Evolutionary conservation across 1,140 invertebrate genomes (phyloP).

Genomic region (Tetragonula clypearis): DNA sequence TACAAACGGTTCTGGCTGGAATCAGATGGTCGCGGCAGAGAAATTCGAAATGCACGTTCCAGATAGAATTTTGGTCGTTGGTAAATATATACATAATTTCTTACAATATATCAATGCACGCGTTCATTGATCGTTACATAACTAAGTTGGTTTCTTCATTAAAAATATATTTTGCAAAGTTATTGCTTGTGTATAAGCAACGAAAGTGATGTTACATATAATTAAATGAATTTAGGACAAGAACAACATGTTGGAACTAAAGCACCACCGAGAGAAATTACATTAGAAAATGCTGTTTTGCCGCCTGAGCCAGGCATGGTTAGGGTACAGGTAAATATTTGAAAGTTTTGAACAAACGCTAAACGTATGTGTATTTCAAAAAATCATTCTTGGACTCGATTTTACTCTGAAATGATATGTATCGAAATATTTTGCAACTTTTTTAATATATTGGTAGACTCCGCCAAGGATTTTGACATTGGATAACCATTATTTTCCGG

Average conservation of each 20-base stretch:
- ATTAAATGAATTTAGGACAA: constrained; percentile 82
- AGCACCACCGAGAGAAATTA: constrained; percentile 91
- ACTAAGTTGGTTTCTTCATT: background rate
- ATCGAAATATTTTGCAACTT: background rate
- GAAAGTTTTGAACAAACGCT: background rate
- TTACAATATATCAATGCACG: background rate
- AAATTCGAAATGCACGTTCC: constrained; percentile 94
- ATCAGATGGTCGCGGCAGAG: constrained; percentile 82
- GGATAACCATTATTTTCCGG: constrained; percentile 90
- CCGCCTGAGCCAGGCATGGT: constrained; percentile 87
- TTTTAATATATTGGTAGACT: constrained; percentile 81
- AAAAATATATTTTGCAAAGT: background rate
- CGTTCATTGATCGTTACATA: background rate
- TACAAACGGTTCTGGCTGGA: constrained; percentile 85
- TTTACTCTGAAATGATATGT: too few species aligned
- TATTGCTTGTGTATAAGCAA: background rate
- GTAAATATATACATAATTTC: constrained; percentile 76
- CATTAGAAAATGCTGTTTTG: constrained; percentile 90
- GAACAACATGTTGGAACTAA: constrained; percentile 92
- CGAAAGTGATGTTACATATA: background rate
- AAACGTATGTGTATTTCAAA: background rate
- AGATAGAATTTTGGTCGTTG: constrained; percentile 93
- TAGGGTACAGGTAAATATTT: constrained; percentile 84
- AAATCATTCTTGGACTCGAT: background rate
- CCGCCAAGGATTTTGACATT: constrained; percentile 91